Percentiles rank a stretch among this genome's conserved stretches.
Conservation (phyloP, 2,113 vertebrate species). For the Orientallactaga bullata region DNA sequence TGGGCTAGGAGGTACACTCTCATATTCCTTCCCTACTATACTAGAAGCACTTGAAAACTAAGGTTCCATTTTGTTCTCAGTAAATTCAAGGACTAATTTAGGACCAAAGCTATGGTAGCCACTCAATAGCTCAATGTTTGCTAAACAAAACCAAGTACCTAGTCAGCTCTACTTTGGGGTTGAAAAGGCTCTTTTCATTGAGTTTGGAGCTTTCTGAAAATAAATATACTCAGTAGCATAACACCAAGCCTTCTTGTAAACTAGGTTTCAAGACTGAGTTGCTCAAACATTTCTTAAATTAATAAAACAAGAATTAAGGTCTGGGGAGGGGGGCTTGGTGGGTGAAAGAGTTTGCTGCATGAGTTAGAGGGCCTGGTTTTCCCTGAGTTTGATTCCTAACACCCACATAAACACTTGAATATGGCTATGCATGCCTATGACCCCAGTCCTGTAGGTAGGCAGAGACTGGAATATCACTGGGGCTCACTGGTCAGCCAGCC, state of each 20-base stretch:
- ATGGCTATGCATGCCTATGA: too few species aligned
- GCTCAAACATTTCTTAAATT: slow-evolving; percentile 40
- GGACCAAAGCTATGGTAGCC: background rate
- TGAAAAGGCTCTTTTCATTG: background rate
- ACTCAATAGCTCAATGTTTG: background rate
- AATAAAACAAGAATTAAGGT: background rate
- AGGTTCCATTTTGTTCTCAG: background rate
- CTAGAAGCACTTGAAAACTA: background rate
- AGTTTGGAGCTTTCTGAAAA: slow-evolving; percentile 13
- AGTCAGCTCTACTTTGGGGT: background rate
- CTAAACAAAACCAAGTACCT: slow-evolving; percentile 3
- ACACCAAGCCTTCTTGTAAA: background rate
- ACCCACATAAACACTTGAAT: too few species aligned
- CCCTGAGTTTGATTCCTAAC: too few species aligned
- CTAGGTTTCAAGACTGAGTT: slow-evolving; percentile 16
- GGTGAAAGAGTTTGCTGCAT: too few species aligned
- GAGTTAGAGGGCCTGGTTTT: too few species aligned
- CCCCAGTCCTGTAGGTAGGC: too few species aligned
- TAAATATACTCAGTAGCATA: background rate
- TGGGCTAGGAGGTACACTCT: background rate
- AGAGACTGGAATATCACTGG: too few species aligned
- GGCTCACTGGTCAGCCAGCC: too few species aligned
- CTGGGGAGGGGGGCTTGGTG: too few species aligned
- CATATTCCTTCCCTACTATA: background rate
- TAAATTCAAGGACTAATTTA: background rate